Evolutionary conservation across 2,888 invertebrate species (phyloP), one percentile per base, ranked within the genome.

Genomic region (Andrena hattorfiana): DNA sequence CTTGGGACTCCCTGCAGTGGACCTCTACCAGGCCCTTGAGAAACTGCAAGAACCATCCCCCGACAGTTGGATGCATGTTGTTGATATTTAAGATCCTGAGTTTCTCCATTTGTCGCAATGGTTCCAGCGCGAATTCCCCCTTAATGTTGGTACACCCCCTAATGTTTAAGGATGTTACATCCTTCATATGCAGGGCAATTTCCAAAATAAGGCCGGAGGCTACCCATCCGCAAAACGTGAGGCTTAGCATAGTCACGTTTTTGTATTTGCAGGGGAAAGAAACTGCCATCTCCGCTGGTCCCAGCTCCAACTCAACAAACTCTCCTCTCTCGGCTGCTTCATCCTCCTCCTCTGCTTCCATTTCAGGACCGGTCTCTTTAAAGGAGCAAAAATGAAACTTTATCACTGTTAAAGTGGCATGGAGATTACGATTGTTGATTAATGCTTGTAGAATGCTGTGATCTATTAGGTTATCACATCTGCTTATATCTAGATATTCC

Each of bases 11-110:
- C 42, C 42, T 42, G 2, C 13, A 42, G 13, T 42, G 42, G 42
- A 42, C 13, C 42, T 42, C 13, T 0, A 3, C 13, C 3, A 42
- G 0, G 13, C 13, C 13, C 3, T 10, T 42, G 42, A 42, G 42
- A 0, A 42, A 42, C 3, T 10, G 42, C 42, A 42, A 1, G 2
- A 35, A 42, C 42, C 42, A 42, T 1, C 13, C 42, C 0, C 42
- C 13, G 13, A 51, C 7, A 1, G 0, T 7, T 0, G n/a, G 49
- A 2, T 20, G 49, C n/a, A 51, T 16, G n/a, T 51, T n/a, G 49
- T 20, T n/a, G 0, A 1, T 0, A 0, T 0, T 20, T 0, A 51
- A 0, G 3, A 20, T n/a, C n/a, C 7, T 0, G 0, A 51, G 49
- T 6, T 51, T 51, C n/a, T 16, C 0, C n/a, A 51, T 0, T n/a